Base-by-base conservation (phyloP, 2,888 invertebrate species). In the Platerodrilus igneus region DNA sequence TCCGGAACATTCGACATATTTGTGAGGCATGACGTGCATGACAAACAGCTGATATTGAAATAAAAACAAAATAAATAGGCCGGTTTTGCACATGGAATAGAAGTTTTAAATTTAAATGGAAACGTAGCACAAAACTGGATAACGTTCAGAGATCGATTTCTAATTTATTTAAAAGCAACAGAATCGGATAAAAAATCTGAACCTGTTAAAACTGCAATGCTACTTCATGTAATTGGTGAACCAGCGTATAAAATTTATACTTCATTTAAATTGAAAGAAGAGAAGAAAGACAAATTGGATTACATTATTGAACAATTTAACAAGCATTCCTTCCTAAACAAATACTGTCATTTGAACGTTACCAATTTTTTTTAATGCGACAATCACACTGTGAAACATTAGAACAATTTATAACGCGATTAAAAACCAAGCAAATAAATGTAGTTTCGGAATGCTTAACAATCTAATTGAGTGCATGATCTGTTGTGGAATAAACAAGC, bases 181-280 rank as follows among this genome's bases (percentile, higher is more conserved):
- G n/a, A n/a, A n/a, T n/a, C n/a, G n/a, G n/a, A n/a, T n/a, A n/a
- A n/a, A n/a, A n/a, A n/a, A n/a, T n/a, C n/a, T n/a, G 28, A 28
- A 27, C 7, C 14, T 6, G 8, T 11, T 7, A 13, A 36, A 10
- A 18, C 47, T 36, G 44, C 48, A 1, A 45, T 46, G 17, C 28
- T 53, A 13, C 40, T 53, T 3, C 48, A 53, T 26, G 47, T 39
- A 16, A 51, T 53, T 5, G 56, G 53, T 2, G 51, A 56, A 9
- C 48, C 51, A 28, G 48, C 50, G 1, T 46, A 45, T 14, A 37
- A 36, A 32, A 42, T 54, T 10, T 53, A 47, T 30, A 46, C 45
- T 1, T 52, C 52, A 4, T 53, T 56, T 32, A 30, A 39, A 4
- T 47, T 51, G 8, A n/a, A 30, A 16, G 38, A 35, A 0, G 34